These are phyloP conservation scores for Trichopria drosophilae DNA, from an alignment of 2,888 invertebrate genomes.

Conservation along the genomic window DNA sequence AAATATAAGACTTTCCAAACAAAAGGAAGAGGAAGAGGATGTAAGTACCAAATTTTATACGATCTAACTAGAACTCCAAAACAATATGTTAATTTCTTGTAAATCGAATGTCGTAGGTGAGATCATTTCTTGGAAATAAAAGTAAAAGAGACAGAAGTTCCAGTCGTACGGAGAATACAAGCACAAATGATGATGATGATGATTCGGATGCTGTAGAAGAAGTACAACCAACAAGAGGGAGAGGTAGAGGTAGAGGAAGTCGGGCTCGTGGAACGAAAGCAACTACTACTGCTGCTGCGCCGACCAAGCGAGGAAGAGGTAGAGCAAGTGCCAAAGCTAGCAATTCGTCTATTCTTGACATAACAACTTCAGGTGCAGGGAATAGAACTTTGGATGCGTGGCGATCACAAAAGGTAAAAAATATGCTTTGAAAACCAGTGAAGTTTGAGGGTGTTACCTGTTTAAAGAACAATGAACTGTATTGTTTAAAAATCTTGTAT, in stretches of 20 bases:
- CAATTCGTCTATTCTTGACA: constrained; percentile 8
- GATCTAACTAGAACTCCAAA: no score
- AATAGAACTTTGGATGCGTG: no score
- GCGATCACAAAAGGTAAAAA: no score
- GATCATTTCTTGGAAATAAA: no score
- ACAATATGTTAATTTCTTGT: no score
- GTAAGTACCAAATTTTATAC: constrained; percentile 11
- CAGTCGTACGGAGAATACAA: no score
- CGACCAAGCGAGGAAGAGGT: constrained; percentile 10
- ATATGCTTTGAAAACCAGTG: no score
- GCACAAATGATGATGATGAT: constrained; percentile 3
- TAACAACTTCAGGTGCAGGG: constrained; percentile 6
- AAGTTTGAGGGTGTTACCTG: no score
- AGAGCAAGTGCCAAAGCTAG: constrained; percentile 12
- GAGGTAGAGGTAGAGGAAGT: constrained; percentile 24
- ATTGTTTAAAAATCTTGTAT: no score
- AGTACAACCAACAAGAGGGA: constrained; percentile 2
- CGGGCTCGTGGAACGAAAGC: neutral
- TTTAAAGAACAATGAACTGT: no score
- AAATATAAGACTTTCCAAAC: constrained; percentile 46
- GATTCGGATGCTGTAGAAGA: constrained; percentile 20
- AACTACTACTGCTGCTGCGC: constrained; percentile 1
- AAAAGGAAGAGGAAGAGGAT: constrained; percentile 34
- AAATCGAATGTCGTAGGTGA: no score
- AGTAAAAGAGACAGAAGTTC: no score